phyloP scores from a whole-genome alignment of 1,140 invertebrate genomes.

The Drosophila bocki region DNA sequence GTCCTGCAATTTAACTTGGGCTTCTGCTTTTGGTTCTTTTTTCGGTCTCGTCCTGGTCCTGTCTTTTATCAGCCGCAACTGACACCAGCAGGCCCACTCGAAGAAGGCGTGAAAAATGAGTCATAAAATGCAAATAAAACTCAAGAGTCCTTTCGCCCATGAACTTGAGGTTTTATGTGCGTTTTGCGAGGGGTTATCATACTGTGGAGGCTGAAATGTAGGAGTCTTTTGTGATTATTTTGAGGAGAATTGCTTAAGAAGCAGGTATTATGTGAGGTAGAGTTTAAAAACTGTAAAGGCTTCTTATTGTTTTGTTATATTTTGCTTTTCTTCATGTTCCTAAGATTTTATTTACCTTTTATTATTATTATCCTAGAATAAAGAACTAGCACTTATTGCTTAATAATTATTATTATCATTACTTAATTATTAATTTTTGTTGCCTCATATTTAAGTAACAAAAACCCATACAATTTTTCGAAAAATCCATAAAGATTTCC shows the following conservation, averaged over 20 bases:
- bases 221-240: neutral
- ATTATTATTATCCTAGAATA: neutral
- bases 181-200: slow-evolving; percentile 7
- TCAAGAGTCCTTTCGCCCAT: slow-evolving; percentile 61
- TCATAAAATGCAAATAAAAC: slow-evolving; percentile 83
- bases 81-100: slow-evolving; percentile 59
- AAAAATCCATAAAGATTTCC: slow-evolving; percentile 33
- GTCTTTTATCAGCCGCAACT: slow-evolving; percentile 78
- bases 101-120: slow-evolving; percentile 77
- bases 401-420: neutral
- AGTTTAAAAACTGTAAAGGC: no score
- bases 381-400: neutral
- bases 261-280: neutral
- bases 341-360: accelerated
- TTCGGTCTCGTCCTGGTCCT: slow-evolving; percentile 25
- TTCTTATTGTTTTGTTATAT: no score
- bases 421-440: neutral
- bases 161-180: slow-evolving; percentile 40
- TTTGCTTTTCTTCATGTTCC: no score
- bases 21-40: slow-evolving; percentile 3
- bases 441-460: neutral
- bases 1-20: slow-evolving; percentile 64
- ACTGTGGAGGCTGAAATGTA: neutral
- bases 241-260: no score
- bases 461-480: neutral